Evolutionary conservation across 2,888 invertebrate genomes (phyloP).

Genomic region (Odontocerum albicorne): DNA sequence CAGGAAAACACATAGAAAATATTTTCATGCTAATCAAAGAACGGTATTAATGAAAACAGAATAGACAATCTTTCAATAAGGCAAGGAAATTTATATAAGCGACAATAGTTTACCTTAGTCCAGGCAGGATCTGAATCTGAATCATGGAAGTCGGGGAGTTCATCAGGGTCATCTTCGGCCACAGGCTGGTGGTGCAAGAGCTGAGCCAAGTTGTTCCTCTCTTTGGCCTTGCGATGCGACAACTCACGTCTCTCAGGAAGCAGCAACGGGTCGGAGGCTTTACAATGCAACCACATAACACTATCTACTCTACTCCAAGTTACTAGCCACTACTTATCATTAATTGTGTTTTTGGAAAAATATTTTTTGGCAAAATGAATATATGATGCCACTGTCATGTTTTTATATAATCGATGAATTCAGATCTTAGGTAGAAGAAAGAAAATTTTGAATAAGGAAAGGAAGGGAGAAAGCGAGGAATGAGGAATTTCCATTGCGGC

Average conservation of each 20-base stretch:
- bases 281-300: conserved; percentile 34
- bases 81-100: background rate
- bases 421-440: conserved; percentile 5
- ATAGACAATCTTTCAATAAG: no score
- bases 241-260: conserved; percentile 62
- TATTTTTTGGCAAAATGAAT: conserved; percentile 24
- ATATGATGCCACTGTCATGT: conserved; percentile 12
- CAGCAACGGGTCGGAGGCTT: conserved; percentile 47
- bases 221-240: conserved; percentile 65
- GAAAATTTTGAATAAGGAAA: conserved; percentile 17
- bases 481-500: conserved; percentile 29
- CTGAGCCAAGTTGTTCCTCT: conserved; percentile 59
- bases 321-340: conserved; percentile 20
- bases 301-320: conserved; percentile 33
- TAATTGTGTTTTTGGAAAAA: conserved; percentile 35
- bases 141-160: conserved; percentile 60
- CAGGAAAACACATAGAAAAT: no score
- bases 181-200: conserved; percentile 47
- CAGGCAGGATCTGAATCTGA: conserved; percentile 76
- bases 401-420: background rate
- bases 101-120: conserved; percentile 51
- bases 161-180: conserved; percentile 57
- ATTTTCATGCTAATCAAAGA: no score
- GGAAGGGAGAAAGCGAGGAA: conserved; percentile 14
- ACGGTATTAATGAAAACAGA: no score